A percentile compares a stretch with the other conserved stretches of the same genome.
These are phyloP conservation scores for Gallinago jamesoni DNA, from an alignment of 2,113 vertebrate species.

Conservation along the genomic window DNA sequence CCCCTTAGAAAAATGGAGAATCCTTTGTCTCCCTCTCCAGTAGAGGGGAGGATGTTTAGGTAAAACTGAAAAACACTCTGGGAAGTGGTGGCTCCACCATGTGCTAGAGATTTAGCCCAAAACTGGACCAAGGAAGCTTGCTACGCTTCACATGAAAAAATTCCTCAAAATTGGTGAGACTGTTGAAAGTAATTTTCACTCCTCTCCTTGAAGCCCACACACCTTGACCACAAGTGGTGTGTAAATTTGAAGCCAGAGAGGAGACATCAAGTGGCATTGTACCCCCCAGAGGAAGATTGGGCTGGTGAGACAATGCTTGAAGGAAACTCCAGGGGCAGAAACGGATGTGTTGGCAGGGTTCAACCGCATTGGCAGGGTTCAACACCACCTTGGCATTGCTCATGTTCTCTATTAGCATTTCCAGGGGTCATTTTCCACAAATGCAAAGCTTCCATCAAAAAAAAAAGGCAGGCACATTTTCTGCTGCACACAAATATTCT, in stretches of 20 bases:
- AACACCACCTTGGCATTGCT: not conserved
- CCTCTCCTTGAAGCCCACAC: not conserved
- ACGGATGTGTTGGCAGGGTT: not conserved
- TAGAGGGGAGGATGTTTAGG: not conserved
- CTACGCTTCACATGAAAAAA: fast-evolving
- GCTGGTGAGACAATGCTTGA: not conserved
- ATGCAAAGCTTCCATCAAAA: not conserved
- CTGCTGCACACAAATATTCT: not conserved
- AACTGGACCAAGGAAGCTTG: not conserved
- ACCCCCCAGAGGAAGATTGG: fast-evolving
- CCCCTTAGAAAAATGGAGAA: not conserved
- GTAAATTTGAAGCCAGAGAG: not conserved
- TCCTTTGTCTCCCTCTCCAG: constrained; percentile 23
- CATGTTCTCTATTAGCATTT: not conserved
- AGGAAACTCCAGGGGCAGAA: not conserved
- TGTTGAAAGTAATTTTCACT: not conserved
- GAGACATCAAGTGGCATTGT: not conserved
- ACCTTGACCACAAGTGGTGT: not conserved
- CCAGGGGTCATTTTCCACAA: not conserved
- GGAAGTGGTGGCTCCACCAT: not conserved
- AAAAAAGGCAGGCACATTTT: not conserved
- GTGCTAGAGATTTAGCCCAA: not conserved
- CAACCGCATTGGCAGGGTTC: not conserved
- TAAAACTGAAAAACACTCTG: not conserved
- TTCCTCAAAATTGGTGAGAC: not conserved